Evolutionary conservation across 2,113 vertebrate genomes (phyloP).

Genomic region (Thermophis baileyi): DNA sequence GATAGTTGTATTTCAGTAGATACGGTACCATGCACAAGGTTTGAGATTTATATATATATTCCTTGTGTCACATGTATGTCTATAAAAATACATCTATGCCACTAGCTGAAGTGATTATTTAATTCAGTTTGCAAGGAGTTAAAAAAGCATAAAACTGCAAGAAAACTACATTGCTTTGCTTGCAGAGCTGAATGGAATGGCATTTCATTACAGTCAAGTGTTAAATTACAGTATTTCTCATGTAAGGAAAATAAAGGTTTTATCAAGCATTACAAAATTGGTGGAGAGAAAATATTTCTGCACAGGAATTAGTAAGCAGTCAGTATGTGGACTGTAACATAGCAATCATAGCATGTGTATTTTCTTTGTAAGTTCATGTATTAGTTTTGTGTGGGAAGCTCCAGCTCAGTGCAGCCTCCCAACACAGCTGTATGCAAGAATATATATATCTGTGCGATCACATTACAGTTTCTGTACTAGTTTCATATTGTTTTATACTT

Average conservation of each 20-base stretch:
- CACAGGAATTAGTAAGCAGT: neutral
- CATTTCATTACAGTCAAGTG: slow-evolving; percentile 1
- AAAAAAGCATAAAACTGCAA: neutral
- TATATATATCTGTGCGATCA: neutral
- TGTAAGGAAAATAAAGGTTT: neutral
- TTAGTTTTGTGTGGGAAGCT: neutral
- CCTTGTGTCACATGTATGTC: neutral
- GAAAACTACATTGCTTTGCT: neutral
- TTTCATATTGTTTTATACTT: neutral
- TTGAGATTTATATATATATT: neutral
- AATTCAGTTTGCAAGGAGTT: neutral
- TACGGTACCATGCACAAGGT: neutral
- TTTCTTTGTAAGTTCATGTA: neutral
- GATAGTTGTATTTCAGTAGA: neutral
- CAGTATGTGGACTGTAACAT: neutral
- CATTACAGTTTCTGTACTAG: neutral
- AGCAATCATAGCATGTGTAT: neutral
- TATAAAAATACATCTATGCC: neutral
- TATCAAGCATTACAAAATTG: neutral
- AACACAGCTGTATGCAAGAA: neutral
- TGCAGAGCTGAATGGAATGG: neutral
- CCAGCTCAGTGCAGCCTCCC: neutral
- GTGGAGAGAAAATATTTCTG: neutral
- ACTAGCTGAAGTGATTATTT: neutral
- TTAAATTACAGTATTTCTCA: slow-evolving; percentile 1